Evolutionary conservation across 2,113 vertebrate species (phyloP).

Genomic region (Engystomops pustulosus): DNA sequence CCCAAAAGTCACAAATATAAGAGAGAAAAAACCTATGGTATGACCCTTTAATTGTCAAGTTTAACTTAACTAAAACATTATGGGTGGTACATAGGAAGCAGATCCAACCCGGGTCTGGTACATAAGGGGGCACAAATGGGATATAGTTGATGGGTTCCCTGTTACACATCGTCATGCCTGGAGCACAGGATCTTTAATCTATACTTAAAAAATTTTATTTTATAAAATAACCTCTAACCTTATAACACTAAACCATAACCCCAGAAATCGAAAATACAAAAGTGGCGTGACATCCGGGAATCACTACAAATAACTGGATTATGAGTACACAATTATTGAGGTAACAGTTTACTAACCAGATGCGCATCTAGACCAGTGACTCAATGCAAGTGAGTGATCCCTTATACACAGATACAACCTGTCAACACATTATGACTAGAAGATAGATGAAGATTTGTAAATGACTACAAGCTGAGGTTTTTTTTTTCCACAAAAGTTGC

Average conservation of each 20-base stretch:
- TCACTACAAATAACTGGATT: neutral
- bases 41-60: too few relatives aligned
- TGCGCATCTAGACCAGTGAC: neutral
- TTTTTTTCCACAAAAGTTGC: neutral
- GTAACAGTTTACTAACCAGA: slow-evolving; percentile 11
- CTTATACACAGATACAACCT: neutral
- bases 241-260: neutral
- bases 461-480: slow-evolving; percentile 27
- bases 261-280: neutral
- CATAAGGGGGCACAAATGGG: too few relatives aligned
- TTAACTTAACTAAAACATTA: too few relatives aligned
- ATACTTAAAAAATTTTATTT: neutral
- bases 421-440: slow-evolving; percentile 28
- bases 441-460: slow-evolving; percentile 11
- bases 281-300: neutral
- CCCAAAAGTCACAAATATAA: too few relatives aligned
- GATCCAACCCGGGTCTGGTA: too few relatives aligned
- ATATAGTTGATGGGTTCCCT: too few relatives aligned
- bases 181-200: neutral
- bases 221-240: neutral
- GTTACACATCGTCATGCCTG: too few relatives aligned
- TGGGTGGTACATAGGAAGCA: too few relatives aligned
- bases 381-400: slow-evolving; percentile 8
- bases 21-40: too few relatives aligned
- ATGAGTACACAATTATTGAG: neutral